A percentile compares a stretch with the other conserved stretches of the same genome.
phyloP scores from a whole-genome alignment of 2,113 vertebrate species.

The Dromiciops gliroides region DNA sequence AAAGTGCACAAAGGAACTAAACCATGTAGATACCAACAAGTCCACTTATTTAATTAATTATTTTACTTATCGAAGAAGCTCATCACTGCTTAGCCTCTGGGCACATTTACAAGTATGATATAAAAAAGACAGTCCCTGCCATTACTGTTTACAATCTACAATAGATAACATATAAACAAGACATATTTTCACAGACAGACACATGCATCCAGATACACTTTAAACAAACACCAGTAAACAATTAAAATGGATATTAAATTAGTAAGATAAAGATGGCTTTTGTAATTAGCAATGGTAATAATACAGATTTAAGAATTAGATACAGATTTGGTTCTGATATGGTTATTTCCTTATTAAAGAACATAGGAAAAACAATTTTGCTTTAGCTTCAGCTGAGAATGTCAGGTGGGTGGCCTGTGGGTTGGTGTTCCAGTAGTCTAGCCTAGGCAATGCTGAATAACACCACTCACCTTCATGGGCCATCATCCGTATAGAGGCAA shows the following conservation, averaged over 20 bases:
- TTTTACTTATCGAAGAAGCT: slow-evolving; percentile 56
- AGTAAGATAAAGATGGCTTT: neutral
- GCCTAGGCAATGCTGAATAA: slow-evolving; percentile 20
- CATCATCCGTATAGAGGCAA: slow-evolving; percentile 52
- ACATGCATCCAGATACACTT: slow-evolving; percentile 33
- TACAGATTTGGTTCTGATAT: neutral
- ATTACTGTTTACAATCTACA: slow-evolving; percentile 42
- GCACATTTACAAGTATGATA: slow-evolving; percentile 58
- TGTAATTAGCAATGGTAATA: neutral
- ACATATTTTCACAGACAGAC: slow-evolving; percentile 15
- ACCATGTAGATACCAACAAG: slow-evolving; percentile 22
- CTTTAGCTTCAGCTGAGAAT: neutral
- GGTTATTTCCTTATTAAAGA: neutral
- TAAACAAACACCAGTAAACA: slow-evolving; percentile 24
- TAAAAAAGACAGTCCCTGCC: slow-evolving; percentile 49
- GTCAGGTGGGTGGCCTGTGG: neutral
- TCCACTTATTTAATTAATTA: slow-evolving; percentile 61
- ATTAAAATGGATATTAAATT: slow-evolving; percentile 12
- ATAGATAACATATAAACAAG: slow-evolving; percentile 48
- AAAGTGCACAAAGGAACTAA: slow-evolving; percentile 39
- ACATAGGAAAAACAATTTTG: neutral
- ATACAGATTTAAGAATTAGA: neutral
- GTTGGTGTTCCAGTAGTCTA: neutral
- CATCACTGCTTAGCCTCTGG: slow-evolving; percentile 47
- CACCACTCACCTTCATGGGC: slow-evolving; percentile 66